phyloP scores from a whole-genome alignment of 1,140 invertebrate species.

The Andricus grossulariae region DNA sequence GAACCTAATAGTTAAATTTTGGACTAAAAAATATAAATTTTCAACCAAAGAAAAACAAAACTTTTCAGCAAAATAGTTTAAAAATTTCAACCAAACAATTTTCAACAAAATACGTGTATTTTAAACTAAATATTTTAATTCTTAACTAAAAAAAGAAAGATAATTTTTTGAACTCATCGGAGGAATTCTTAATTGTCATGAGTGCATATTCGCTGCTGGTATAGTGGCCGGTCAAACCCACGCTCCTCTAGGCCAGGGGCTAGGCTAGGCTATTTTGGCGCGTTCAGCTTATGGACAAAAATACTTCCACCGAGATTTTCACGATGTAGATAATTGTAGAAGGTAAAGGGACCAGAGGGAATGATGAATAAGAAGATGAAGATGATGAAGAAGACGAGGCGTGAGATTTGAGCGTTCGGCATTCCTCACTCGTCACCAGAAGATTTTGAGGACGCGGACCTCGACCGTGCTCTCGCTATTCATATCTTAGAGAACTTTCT shows the following conservation, averaged over 20 bases:
- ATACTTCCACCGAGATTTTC: conserved; percentile 58
- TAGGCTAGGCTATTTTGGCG: conserved; percentile 69
- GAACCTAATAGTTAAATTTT: no score
- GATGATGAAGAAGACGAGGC: not conserved
- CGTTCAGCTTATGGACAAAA: conserved; percentile 65
- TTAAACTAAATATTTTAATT: no score
- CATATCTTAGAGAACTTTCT: not conserved
- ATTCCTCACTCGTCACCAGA: not conserved
- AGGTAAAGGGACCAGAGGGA: not conserved
- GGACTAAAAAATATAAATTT: no score
- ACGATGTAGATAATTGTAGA: conserved; percentile 9
- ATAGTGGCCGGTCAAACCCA: no score
- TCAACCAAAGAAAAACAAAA: no score
- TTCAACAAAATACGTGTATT: no score
- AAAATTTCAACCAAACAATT: no score
- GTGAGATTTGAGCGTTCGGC: not conserved
- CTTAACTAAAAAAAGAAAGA: no score
- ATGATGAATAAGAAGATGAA: not conserved
- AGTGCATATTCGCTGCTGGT: no score
- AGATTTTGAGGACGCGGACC: conserved; percentile 3
- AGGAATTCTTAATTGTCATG: no score
- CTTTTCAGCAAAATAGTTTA: no score
- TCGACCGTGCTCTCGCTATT: not conserved
- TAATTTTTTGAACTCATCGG: no score
- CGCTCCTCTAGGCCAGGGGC: conserved; percentile 65